phyloP scores from a whole-genome alignment of 2,888 invertebrate species.

The Zygogramma bicolorata region DNA sequence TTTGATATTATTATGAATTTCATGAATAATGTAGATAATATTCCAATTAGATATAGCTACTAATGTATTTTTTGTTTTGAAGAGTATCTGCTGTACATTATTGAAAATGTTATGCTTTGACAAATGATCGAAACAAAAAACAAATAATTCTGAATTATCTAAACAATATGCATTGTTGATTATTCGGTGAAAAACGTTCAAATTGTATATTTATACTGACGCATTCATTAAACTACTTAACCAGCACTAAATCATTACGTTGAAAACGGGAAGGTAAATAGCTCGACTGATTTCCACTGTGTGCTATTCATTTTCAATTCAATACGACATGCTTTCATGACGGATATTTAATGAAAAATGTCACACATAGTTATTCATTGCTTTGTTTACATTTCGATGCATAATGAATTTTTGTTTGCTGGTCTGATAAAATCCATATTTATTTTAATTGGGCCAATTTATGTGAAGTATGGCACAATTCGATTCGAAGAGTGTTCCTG shows the following conservation, averaged over 20 bases:
- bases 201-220: not conserved
- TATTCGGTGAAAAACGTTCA: not conserved
- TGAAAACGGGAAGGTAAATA: not conserved
- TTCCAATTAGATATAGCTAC: too few relatives aligned
- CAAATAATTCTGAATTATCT: too few relatives aligned
- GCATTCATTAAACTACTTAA: not conserved
- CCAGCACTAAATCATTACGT: not conserved
- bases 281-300: not conserved
- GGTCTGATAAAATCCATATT: not conserved
- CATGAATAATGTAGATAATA: too few relatives aligned
- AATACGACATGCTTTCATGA: not conserved
- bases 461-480: not conserved
- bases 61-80: too few relatives aligned
- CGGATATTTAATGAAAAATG: not conserved
- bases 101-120: too few relatives aligned
- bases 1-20: too few relatives aligned
- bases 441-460: not conserved
- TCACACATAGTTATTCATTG: not conserved
- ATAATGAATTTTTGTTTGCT: slow-evolving; percentile 1
- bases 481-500: not conserved
- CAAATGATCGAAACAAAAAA: too few relatives aligned
- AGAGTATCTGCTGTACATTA: too few relatives aligned
- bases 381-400: slow-evolving; percentile 3
- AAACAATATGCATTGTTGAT: not conserved
- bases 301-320: not conserved